Evolutionary conservation across 2,113 vertebrate genomes (phyloP).

Genomic region (Hemichromis elongatus): DNA sequence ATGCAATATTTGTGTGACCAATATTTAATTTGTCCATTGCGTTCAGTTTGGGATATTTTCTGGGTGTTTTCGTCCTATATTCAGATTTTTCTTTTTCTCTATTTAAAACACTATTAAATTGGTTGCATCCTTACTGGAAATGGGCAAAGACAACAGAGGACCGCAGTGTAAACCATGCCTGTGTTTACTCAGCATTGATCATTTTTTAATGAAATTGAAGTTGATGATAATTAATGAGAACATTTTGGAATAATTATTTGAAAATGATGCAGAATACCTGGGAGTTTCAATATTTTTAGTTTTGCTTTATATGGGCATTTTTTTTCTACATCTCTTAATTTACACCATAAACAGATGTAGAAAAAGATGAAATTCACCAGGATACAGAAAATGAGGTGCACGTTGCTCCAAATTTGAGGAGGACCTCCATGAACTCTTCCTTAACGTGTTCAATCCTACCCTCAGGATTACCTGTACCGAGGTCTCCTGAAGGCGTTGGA

Average conservation of each 20-base stretch:
- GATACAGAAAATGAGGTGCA: neutral
- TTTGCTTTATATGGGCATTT: neutral
- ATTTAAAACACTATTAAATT: neutral
- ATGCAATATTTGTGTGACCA: neutral
- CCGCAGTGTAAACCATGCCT: neutral
- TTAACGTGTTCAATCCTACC: neutral
- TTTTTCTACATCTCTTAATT: neutral
- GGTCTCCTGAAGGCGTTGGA: neutral
- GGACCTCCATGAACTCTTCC: rapidly evolving
- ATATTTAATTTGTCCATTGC: neutral
- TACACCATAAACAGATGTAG: neutral
- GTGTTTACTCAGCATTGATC: neutral
- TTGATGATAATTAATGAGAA: neutral
- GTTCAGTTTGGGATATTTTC: neutral
- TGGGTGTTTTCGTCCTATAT: rapidly evolving
- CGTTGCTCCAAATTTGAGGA: neutral
- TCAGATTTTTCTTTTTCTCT: neutral
- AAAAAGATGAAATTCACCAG: neutral
- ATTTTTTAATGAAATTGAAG: neutral
- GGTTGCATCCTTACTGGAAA: neutral
- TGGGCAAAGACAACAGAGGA: neutral
- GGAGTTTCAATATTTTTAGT: neutral
- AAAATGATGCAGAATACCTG: neutral
- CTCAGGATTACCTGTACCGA: neutral
- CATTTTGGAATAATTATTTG: neutral